These are phyloP conservation scores for Adrianichthys oophorus DNA, from an alignment of 2,797 vertebrate species.

Conservation along the genomic window DNA sequence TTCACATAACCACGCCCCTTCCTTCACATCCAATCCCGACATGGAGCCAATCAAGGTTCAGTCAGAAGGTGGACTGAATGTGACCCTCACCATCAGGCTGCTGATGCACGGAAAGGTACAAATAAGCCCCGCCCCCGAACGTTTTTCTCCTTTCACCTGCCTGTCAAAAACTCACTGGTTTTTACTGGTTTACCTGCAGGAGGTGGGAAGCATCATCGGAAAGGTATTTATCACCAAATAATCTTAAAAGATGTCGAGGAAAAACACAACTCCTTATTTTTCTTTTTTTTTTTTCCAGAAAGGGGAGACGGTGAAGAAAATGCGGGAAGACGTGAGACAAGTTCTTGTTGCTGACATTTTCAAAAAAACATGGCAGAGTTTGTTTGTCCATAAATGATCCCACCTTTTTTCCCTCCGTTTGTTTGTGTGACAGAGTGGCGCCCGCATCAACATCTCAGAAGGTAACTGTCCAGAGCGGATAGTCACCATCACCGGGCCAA, in stretches of 20 bases:
- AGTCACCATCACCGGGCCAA: constrained; percentile 96
- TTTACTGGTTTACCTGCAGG: constrained; percentile 72
- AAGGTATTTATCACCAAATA: constrained; percentile 79
- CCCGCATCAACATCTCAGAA: constrained; percentile 98
- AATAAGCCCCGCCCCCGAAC: neutral
- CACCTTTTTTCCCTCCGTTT: neutral
- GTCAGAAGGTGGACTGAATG: constrained; percentile 93
- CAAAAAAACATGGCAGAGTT: neutral
- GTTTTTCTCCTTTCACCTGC: constrained; percentile 14
- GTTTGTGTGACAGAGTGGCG: constrained; percentile 81
- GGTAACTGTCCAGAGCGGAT: constrained; percentile 96
- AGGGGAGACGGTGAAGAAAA: constrained; percentile 96
- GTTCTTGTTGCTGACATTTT: neutral
- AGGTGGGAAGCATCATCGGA: constrained; percentile 97
- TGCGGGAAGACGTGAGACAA: constrained; percentile 89
- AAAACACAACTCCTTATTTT: neutral
- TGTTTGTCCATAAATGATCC: neutral
- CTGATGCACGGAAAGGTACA: constrained; percentile 87
- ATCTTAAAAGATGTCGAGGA: constrained; percentile 13
- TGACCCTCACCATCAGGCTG: constrained; percentile 93
- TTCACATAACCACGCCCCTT: constrained; percentile 55
- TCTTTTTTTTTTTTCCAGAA: constrained; percentile 79
- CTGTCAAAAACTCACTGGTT: constrained; percentile 9
- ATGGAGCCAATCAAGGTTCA: constrained; percentile 95
- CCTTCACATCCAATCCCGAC: constrained; percentile 70